These are phyloP conservation scores for Spermophilus dauricus DNA, from an alignment of 2,113 vertebrate species.

Conservation along the genomic window DNA sequence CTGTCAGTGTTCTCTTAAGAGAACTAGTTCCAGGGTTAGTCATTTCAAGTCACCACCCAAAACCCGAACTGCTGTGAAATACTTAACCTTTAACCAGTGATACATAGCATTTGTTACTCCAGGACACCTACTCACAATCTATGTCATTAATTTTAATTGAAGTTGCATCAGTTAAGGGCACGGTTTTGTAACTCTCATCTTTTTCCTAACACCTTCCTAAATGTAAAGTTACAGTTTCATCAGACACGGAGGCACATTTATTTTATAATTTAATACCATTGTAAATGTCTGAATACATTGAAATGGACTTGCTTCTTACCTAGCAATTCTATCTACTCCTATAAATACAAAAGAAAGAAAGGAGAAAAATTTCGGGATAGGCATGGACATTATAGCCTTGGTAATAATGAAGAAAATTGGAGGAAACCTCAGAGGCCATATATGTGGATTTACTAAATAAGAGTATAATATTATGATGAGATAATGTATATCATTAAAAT, in stretches of 20 bases:
- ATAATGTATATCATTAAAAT: not conserved
- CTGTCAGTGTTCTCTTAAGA: slow-evolving; percentile 38
- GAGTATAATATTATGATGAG: not conserved
- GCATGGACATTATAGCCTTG: not conserved
- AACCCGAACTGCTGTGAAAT: slow-evolving; percentile 32
- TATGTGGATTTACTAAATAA: not conserved
- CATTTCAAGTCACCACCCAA: slow-evolving; percentile 39
- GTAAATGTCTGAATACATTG: not conserved
- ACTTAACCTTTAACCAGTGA: not conserved
- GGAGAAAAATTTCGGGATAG: not conserved
- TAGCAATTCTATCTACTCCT: not conserved
- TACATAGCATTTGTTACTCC: not conserved
- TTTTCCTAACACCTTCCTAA: not conserved
- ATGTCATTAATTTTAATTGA: not conserved
- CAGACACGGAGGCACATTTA: not conserved
- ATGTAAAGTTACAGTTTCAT: slow-evolving; percentile 17
- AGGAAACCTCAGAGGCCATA: not conserved
- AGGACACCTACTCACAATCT: not conserved
- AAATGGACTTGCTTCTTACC: not conserved
- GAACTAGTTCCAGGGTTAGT: not conserved
- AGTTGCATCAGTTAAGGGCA: not conserved
- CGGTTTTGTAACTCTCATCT: slow-evolving; percentile 21
- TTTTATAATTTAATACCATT: not conserved
- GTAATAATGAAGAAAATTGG: slow-evolving; percentile 25
- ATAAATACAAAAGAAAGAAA: not conserved